Conservation (phyloP, 2,797 vertebrate genomes). For the Xenopus petersii region DNA sequence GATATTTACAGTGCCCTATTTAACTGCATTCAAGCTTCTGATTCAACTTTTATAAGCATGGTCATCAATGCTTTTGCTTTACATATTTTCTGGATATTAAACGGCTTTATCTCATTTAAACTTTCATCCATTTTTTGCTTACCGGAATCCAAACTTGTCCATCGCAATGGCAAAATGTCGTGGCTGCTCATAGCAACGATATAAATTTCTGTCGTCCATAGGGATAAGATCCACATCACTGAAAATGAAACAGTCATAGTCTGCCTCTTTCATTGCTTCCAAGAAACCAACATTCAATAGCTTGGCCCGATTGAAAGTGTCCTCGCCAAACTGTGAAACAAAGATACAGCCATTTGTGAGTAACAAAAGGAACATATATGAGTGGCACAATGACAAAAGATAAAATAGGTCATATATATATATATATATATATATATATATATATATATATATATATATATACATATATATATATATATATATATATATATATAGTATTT, state of each 20-base stretch:
- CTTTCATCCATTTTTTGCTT: slow-evolving; percentile 35
- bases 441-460: too few species aligned
- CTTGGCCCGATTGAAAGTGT: slow-evolving; percentile 95
- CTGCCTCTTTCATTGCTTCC: slow-evolving; percentile 86
- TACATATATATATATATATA: too few species aligned
- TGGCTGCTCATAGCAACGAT: slow-evolving; percentile 95
- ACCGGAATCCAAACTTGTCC: slow-evolving; percentile 99
- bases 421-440: too few species aligned
- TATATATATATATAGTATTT: too few species aligned
- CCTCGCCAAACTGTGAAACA: slow-evolving; percentile 81
- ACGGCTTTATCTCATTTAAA: too few species aligned
- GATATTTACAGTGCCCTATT: too few species aligned
- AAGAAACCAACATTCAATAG: slow-evolving; percentile 92
- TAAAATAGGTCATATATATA: too few species aligned
- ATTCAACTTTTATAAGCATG: too few species aligned
- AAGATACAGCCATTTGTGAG: neutral
- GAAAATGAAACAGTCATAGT: slow-evolving; percentile 98
- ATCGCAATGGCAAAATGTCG: slow-evolving; percentile 97
- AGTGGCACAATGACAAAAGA: neutral
- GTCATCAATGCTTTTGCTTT: too few species aligned
- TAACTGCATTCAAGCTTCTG: too few species aligned
- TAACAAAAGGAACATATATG: neutral
- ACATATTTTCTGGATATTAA: too few species aligned
- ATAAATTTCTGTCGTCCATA: slow-evolving; percentile 97
- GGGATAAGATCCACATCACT: slow-evolving; percentile 96